phyloP scores from a whole-genome alignment of 2,888 invertebrate species.

The Bhutanitis thaidina region DNA sequence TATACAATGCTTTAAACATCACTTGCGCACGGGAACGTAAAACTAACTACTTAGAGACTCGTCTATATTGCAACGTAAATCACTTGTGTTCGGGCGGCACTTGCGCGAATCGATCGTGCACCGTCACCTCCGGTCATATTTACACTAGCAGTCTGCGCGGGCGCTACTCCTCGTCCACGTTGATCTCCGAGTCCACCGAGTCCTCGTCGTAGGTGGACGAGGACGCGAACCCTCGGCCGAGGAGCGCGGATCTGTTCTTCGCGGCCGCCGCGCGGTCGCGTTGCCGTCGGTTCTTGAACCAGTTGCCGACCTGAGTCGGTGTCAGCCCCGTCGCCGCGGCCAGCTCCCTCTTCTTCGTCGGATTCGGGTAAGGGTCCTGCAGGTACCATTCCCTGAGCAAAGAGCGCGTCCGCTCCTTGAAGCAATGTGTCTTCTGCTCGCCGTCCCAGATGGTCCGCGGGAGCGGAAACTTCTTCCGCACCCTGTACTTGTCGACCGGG shows the following conservation, averaged over 20 bases:
- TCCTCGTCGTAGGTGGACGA: conserved; percentile 77
- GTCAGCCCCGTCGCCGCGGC: conserved; percentile 97
- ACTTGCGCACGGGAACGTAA: conserved; percentile 1
- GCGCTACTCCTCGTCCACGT: conserved; percentile 74
- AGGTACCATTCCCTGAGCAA: conserved; percentile 98
- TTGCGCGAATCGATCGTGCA: not conserved
- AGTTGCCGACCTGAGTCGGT: conserved; percentile 96
- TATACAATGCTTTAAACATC: not conserved
- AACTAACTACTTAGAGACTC: not conserved
- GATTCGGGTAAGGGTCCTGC: conserved; percentile 98
- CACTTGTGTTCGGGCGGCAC: conserved; percentile 33
- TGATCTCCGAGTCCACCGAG: conserved; percentile 74
- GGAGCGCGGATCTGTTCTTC: conserved; percentile 93
- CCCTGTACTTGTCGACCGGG: conserved; percentile 88
- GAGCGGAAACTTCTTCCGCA: conserved; percentile 98
- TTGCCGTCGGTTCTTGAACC: conserved; percentile 99
- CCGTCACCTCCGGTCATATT: conserved; percentile 26
- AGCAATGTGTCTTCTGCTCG: conserved; percentile 99
- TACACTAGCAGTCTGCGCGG: conserved; percentile 51
- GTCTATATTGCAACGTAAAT: conserved; percentile 50
- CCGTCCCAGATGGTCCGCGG: conserved; percentile 99
- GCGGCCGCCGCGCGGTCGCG: conserved; percentile 97
- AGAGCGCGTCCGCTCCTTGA: conserved; percentile 97
- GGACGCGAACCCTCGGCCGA: conserved; percentile 72
- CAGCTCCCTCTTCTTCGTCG: conserved; percentile 96